Conservation (phyloP, 1,140 invertebrate genomes). For the Drosophila mojavensis region DNA sequence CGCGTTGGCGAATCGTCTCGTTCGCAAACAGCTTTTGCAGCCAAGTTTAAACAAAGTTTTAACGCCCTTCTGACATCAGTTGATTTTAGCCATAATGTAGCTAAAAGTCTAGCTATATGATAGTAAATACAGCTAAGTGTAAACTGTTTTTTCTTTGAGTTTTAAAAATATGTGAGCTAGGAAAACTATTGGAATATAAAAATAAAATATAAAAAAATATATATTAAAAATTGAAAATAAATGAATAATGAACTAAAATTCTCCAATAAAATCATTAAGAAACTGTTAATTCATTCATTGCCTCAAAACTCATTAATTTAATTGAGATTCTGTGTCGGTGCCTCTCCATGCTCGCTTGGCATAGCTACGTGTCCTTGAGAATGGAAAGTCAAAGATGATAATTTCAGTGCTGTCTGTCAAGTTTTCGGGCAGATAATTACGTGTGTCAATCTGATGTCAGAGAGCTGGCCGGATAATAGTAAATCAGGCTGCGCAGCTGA, state of each 20-base stretch:
- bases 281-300: no score
- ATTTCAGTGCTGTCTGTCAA: not conserved
- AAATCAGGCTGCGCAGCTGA: not conserved
- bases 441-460: conserved; percentile 36
- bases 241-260: not conserved
- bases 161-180: not conserved
- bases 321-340: not conserved
- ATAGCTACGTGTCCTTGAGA: not conserved
- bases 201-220: no score
- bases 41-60: conserved; percentile 29
- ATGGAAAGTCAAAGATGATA: not conserved
- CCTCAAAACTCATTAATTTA: not conserved
- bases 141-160: no score
- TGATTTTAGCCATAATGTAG: not conserved
- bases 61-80: conserved; percentile 1
- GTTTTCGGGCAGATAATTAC: conserved; percentile 17
- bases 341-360: not conserved
- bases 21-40: conserved; percentile 10
- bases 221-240: not conserved
- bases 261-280: no score
- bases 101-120: not conserved
- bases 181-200: not conserved
- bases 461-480: conserved; percentile 11
- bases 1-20: conserved; percentile 38
- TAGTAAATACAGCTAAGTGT: conserved; percentile 1